Percentiles rank a stretch among this genome's conserved stretches.
phyloP scores from a whole-genome alignment of 30 jellyfish, hydroid and myxozoan species.

The Turritopsis rubra region DNA sequence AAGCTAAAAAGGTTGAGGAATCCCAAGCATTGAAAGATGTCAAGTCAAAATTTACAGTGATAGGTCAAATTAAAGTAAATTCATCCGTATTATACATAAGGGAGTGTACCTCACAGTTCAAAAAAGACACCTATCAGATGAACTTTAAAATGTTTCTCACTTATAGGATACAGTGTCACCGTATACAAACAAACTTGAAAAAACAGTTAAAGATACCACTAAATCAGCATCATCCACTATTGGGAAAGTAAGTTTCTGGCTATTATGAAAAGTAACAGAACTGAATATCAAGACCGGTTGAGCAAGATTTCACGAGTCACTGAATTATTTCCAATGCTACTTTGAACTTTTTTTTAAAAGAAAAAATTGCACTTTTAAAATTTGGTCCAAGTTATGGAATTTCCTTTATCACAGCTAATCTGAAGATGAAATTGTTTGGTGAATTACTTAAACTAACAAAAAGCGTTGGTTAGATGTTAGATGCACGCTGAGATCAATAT shows the following conservation, averaged over 20 bases:
- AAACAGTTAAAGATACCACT: constrained; percentile 46
- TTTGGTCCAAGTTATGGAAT: no score
- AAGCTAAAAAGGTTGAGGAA: constrained; percentile 85
- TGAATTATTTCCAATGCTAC: no score
- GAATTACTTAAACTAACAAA: no score
- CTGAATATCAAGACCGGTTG: background rate
- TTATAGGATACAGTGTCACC: constrained; percentile 54
- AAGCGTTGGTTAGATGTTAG: no score
- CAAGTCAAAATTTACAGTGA: constrained; percentile 54
- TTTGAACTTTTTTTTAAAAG: no score
- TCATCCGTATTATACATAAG: background rate
- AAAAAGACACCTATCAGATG: background rate
- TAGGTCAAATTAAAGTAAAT: constrained; percentile 65
- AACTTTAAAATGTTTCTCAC: background rate
- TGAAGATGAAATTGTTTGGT: no score
- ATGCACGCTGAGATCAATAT: no score
- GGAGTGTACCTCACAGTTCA: background rate
- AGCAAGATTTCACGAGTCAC: no score
- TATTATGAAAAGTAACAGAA: background rate
- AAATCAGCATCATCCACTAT: constrained; percentile 47
- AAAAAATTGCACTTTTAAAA: no score
- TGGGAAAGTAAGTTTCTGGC: constrained; percentile 50
- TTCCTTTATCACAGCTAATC: no score
- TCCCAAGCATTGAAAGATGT: constrained; percentile 74
- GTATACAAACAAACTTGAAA: constrained; percentile 49